Evolutionary conservation across 2,888 invertebrate genomes (phyloP), one percentile per base, ranked within the genome.

Genomic region (Tridacna gigas): DNA sequence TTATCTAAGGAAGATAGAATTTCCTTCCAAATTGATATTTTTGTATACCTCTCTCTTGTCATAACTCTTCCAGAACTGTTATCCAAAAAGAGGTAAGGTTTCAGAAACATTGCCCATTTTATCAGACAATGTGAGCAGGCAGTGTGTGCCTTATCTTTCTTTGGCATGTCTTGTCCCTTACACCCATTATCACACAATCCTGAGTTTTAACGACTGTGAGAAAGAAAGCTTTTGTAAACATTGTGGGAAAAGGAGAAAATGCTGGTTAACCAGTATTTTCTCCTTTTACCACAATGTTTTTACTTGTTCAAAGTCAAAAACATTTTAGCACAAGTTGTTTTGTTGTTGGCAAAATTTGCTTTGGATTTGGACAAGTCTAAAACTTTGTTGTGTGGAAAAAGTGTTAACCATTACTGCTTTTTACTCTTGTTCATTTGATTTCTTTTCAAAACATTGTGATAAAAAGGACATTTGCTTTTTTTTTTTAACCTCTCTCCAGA

Each of bases 21-120:
- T 71, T 71, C 71, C 48, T 71, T 51, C 37, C 71, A 71, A 71
- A n/a, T 71, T 71, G 71, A 71, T 71, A 71, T n/a, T 71, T 71
- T 48, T 71, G 71, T 71, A 51, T 71, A 71, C 51, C 22, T 37
- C 37, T n/a, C 51, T 71, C 48, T 13, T 51, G 71, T 71, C 71
- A 71, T 71, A 71, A 71, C 26, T 71, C 47, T 71, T 51, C 71
- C 45, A 22, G 51, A 22, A 45, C 26, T 71, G 47, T 71, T 71
- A 71, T 71, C 71, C 71, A 51, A 22, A n/a, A 51, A 51, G 20
- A 51, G 71, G 25, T 71, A 71, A 71, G 71, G 51, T 71, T 71
- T 71, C 71, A 51, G 71, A 71, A 71, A 51, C 51, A n/a, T 51
- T 45, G 71, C 47, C 71, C 25, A n/a, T 25, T 22, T 71, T 71